Base-by-base conservation (phyloP, 2,797 vertebrate genomes). In the Scyliorhinus canicula region DNA sequence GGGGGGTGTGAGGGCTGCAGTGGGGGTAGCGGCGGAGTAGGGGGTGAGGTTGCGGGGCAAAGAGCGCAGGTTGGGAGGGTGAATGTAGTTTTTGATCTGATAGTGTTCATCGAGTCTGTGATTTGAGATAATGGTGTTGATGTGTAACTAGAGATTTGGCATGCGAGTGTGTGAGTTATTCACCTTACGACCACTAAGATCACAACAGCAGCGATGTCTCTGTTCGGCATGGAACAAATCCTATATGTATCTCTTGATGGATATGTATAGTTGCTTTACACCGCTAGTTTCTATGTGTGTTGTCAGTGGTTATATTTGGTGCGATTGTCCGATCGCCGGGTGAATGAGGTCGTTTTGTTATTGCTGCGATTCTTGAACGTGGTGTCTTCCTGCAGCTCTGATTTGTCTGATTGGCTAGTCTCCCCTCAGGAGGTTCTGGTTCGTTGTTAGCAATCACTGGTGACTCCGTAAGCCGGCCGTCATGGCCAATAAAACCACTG, bases 401-500 rank as follows among this genome's bases (percentile, higher is more conserved):
- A 21, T 91, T 44, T 63, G 88, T 65, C 65, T 94, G 93, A 94
- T 94, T 94, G 93, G 93, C 28, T 74, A 31, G 11, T 31, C 28
- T 35, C 67, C 12, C 47, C 63, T 71, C 65, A 74, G 67, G 93
- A 93, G 93, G 67, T 74, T 69, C 65, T 69, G 93, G 93, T 94
- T 40, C 44, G 93, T 94, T 94, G 67, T 69, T 21, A 71, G 67
- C 74, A 74, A 74, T 55, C 93, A 69, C 67, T 71, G 44, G 67
- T 74, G 93, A 94, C 91, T 47, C 47, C 14, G 67, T 71, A 47
- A 71, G 44, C 93, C 7, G 47, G 12, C 28, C 12, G 93, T 52
- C 11, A 19, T 93, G 93, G 67, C 93, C 93, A 94, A 94, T 94
- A 74, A 94, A 94, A 69, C 93, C 67, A 71, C 65, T 35, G 47